Evolutionary conservation across 2,113 vertebrate genomes (phyloP).

Genomic region (Glaucomys volans): DNA sequence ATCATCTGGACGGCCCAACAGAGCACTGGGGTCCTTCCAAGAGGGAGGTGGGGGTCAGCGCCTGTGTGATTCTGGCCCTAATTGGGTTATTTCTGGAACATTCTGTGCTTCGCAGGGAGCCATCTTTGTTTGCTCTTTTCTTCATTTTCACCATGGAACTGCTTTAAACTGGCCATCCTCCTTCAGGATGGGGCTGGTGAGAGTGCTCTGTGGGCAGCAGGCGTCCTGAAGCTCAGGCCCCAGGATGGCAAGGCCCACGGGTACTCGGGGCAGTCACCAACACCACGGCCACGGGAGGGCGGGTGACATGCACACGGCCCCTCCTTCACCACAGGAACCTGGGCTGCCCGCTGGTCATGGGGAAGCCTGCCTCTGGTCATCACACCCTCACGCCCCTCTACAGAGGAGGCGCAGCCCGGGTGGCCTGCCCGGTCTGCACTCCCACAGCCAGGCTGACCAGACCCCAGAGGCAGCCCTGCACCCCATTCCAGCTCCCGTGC

Average conservation of each 20-base stretch:
- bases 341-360: fast-evolving
- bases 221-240: neutral
- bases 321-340: neutral
- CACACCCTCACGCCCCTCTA: fast-evolving
- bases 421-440: fast-evolving
- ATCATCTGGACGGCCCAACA: fast-evolving
- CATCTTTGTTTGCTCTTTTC: neutral
- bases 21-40: neutral
- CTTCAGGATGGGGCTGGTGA: no score
- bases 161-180: no score
- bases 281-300: neutral
- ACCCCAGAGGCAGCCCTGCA: neutral
- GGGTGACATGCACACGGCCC: neutral
- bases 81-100: neutral
- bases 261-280: neutral
- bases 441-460: neutral
- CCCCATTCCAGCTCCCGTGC: fast-evolving
- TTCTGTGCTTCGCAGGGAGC: neutral
- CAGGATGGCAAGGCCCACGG: no score
- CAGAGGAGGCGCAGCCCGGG: neutral
- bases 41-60: neutral
- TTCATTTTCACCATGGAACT: neutral
- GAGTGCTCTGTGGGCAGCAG: no score
- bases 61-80: neutral
- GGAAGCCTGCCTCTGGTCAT: no score